Base-by-base conservation (phyloP, 2,113 vertebrate genomes). In the Siphamia tubifer region DNA sequence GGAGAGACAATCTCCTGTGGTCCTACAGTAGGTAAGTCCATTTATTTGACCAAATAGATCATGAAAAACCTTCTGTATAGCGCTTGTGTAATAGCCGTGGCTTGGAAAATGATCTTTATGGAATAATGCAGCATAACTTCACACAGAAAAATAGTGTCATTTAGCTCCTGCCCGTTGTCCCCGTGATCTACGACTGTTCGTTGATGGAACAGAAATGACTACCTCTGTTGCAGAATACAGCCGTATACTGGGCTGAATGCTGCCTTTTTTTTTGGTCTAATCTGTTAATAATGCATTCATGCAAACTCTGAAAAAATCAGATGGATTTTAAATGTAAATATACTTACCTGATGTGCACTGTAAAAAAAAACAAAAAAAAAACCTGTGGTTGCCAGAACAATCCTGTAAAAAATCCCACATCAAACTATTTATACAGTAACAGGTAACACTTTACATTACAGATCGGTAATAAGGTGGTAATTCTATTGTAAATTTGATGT, bases 31-130 rank as follows among this genome's bases (percentile, higher is more conserved):
- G 58, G 16, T 65, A 34, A 62, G 54, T 47, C 27, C 8, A 71
- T 74, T 77, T 54, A 66, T 77, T 70, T 80, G 40, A 13, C 17
- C 25, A 42, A 47, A 54, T 28, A 69, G 44, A 24, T 62, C 13
- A 49, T 48, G 16, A 62, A 51, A 68, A 56, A 20, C 17, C n/a
- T 5, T 34, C 66, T 24, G 31, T 47, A 35, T 34, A 35, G 13
- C 21, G 7, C 25, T 56, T 62, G 23, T 72, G 35, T 64, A 51
- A 58, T 36, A 36, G 39, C 39, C 25, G n/a, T 34, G 31, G 32
- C 40, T 44, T 19, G 35, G 51, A 74, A 60, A 61, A 68, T 47
- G 16, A 30, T 68, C 57, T 51, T 45, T 28, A 45, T 38, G 16
- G n/a, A 67, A 67, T 58, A 63, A 68, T 47, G 40, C 28, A 2